Percentiles rank a stretch among this genome's conserved stretches.
phyloP scores from a whole-genome alignment of 2,888 invertebrate genomes.

The Glyphotaelius pellucidus region DNA sequence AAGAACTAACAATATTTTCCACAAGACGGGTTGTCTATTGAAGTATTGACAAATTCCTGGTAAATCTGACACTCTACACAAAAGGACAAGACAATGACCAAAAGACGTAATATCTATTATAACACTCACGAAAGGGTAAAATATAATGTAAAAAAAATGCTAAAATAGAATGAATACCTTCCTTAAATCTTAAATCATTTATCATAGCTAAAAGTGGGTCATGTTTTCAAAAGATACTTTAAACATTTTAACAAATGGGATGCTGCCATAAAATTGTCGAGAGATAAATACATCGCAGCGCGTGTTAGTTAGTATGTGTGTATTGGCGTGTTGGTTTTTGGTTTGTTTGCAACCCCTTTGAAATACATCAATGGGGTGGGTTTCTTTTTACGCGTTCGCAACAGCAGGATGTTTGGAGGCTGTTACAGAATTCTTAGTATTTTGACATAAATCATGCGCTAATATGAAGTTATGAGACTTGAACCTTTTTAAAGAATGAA shows the following conservation, averaged over 20 bases:
- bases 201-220: slow-evolving; percentile 57
- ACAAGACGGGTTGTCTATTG: slow-evolving; percentile 5
- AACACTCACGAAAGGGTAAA: slow-evolving; percentile 33
- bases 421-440: slow-evolving; percentile 9
- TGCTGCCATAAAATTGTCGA: slow-evolving; percentile 36
- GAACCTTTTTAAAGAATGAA: neutral
- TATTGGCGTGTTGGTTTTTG: neutral
- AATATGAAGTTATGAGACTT: slow-evolving; percentile 8
- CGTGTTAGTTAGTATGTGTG: neutral
- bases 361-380: slow-evolving; percentile 28
- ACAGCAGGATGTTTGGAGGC: slow-evolving; percentile 17
- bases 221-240: slow-evolving; percentile 40
- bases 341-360: slow-evolving; percentile 47
- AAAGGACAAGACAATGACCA: slow-evolving; percentile 34
- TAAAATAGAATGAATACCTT: neutral
- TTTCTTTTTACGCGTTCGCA: neutral
- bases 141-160: neutral
- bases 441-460: neutral
- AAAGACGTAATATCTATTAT: slow-evolving; percentile 35
- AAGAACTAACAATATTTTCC: slow-evolving; percentile 21
- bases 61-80: slow-evolving; percentile 28
- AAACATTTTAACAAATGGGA: slow-evolving; percentile 50
- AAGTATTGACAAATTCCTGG: slow-evolving; percentile 32
- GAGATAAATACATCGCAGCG: slow-evolving; percentile 27
- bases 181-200: slow-evolving; percentile 52